These are phyloP conservation scores for Ictidomys tridecemlineatus DNA, from an alignment of 2,113 vertebrate species.

Conservation along the genomic window DNA sequence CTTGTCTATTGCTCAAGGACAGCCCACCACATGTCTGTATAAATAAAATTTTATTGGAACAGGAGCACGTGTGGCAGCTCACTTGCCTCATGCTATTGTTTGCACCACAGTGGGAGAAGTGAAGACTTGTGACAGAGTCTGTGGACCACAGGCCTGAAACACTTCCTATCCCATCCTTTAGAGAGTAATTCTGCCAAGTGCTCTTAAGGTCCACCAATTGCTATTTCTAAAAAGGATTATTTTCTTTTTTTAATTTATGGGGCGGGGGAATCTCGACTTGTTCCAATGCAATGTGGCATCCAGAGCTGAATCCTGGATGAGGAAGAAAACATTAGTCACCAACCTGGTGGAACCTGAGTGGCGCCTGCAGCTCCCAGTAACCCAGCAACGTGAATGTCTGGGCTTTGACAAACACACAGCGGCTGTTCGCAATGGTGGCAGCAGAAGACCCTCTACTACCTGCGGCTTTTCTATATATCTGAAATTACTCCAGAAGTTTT, in stretches of 20 bases:
- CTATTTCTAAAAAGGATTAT: background rate
- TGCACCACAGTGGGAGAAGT: background rate
- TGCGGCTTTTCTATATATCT: background rate
- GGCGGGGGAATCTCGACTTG: no score
- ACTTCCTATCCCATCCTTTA: background rate
- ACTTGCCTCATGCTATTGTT: background rate
- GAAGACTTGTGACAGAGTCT: no score
- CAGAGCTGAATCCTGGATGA: background rate
- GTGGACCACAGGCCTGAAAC: background rate
- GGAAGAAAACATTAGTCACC: background rate
- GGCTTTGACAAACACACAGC: background rate
- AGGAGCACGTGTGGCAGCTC: background rate
- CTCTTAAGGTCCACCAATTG: background rate
- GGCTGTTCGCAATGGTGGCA: background rate
- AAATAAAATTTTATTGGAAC: slow-evolving; percentile 27
- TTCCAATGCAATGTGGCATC: background rate
- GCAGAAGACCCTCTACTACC: no score
- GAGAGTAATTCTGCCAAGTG: background rate
- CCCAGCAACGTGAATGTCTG: background rate
- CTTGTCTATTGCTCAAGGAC: background rate
- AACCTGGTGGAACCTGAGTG: background rate
- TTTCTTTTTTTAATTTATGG: background rate
- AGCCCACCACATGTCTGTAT: background rate
- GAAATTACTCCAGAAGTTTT: background rate
- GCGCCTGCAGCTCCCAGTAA: background rate